phyloP scores from a whole-genome alignment of 2,888 invertebrate genomes.

The Euspilapteryx auroguttella region DNA sequence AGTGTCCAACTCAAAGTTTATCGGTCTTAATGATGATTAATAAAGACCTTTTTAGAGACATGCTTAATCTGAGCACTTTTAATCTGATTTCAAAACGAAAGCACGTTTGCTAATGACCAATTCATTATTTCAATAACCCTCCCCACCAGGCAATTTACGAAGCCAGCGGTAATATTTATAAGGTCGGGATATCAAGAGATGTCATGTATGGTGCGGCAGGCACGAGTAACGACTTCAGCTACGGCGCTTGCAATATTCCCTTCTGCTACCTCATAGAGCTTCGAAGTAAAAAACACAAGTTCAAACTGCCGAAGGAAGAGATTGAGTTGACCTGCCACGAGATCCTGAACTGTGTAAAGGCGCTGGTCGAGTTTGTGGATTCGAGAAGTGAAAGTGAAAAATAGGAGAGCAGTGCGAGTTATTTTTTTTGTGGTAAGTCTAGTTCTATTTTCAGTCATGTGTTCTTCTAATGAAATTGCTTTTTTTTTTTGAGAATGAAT shows the following conservation, averaged over 20 bases:
- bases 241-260: conserved; percentile 32
- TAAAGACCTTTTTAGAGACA: too few relatives aligned
- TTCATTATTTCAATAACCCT: too few relatives aligned
- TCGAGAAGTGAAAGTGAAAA: conserved; percentile 6
- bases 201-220: conserved; percentile 43
- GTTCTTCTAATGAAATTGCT: too few relatives aligned
- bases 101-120: too few relatives aligned
- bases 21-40: too few relatives aligned
- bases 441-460: background rate
- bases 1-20: too few relatives aligned
- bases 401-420: background rate
- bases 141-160: conserved; percentile 32
- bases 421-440: background rate
- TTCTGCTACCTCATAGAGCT: conserved; percentile 43
- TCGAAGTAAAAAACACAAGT: conserved; percentile 34
- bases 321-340: conserved; percentile 35
- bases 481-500: too few relatives aligned
- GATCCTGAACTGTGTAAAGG: conserved; percentile 26
- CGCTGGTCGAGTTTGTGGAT: conserved; percentile 40
- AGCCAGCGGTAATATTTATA: conserved; percentile 33
- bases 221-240: conserved; percentile 41
- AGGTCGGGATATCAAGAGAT: conserved; percentile 41
- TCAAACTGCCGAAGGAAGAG: conserved; percentile 31
- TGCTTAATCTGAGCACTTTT: too few relatives aligned
- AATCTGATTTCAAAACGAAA: too few relatives aligned